Evolutionary conservation across 2,888 invertebrate species (phyloP).

Genomic region (Crocallis elinguaria): DNA sequence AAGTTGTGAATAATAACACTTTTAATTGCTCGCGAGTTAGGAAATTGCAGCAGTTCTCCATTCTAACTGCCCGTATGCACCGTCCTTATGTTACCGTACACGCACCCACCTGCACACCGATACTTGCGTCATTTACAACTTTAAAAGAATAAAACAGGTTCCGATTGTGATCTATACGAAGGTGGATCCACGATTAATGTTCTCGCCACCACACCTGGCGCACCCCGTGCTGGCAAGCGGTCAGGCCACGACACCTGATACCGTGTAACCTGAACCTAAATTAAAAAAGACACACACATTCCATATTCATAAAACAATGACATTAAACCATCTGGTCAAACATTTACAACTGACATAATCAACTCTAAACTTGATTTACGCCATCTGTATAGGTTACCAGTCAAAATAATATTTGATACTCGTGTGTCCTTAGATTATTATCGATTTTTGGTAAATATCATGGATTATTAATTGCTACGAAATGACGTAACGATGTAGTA

Average conservation of each 20-base stretch:
- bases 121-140: constrained; percentile 84
- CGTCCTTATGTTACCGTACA: constrained; percentile 62
- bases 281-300: constrained; percentile 54
- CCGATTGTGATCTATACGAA: constrained; percentile 81
- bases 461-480: constrained; percentile 22
- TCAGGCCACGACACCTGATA: constrained; percentile 49
- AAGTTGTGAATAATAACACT: no score
- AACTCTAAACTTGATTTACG: constrained; percentile 33
- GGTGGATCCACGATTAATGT: constrained; percentile 78
- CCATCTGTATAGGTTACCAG: constrained; percentile 28
- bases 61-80: constrained; percentile 51
- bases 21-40: no score
- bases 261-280: constrained; percentile 56
- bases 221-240: constrained; percentile 13
- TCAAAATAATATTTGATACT: constrained; percentile 31
- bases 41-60: constrained; percentile 36
- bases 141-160: constrained; percentile 84
- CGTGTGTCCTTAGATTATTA: constrained; percentile 33
- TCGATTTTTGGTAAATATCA: constrained; percentile 28
- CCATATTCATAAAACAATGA: constrained; percentile 59
- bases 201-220: constrained; percentile 71
- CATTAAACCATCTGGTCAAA: constrained; percentile 52
- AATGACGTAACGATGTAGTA: constrained; percentile 22
- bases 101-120: constrained; percentile 74
- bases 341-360: constrained; percentile 50